Conservation (phyloP, 2,797 vertebrate genomes). For the Catamblyrhynchus diadema region DNA sequence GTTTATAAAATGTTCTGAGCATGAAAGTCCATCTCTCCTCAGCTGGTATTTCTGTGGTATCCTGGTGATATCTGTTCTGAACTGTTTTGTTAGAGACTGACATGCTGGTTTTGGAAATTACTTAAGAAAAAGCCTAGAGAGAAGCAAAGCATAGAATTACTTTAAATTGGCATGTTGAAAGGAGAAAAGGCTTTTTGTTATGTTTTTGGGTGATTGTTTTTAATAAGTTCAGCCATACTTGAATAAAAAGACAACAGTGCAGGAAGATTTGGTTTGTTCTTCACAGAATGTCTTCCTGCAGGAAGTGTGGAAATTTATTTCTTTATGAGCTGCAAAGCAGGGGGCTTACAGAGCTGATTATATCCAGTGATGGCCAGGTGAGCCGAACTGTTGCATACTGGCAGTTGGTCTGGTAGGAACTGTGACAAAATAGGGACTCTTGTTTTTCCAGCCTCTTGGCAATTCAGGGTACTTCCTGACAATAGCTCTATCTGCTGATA, state of each 20-base stretch:
- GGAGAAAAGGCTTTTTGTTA: not conserved
- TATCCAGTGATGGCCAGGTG: not conserved
- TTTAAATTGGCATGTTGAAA: not conserved
- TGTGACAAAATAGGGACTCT: not conserved
- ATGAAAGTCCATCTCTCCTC: not conserved
- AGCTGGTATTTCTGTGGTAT: not conserved
- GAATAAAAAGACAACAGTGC: not conserved
- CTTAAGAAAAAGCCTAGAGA: not conserved
- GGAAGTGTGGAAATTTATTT: not conserved
- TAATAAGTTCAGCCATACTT: not conserved
- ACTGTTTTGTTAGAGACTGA: not conserved
- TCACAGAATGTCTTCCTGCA: not conserved
- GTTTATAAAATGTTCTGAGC: not conserved
- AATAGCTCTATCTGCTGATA: not conserved
- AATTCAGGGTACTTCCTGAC: not conserved
- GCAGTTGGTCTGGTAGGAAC: not conserved
- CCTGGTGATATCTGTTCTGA: not conserved
- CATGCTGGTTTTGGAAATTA: not conserved
- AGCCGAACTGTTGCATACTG: not conserved
- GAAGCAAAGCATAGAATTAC: not conserved
- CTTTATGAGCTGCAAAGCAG: not conserved
- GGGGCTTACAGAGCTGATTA: not conserved
- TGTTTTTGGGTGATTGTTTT: not conserved
- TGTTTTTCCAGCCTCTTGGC: constrained; percentile 31
- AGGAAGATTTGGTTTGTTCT: not conserved